phyloP scores from a whole-genome alignment of 2,113 vertebrate species.

The Scartelaos histophorus region DNA sequence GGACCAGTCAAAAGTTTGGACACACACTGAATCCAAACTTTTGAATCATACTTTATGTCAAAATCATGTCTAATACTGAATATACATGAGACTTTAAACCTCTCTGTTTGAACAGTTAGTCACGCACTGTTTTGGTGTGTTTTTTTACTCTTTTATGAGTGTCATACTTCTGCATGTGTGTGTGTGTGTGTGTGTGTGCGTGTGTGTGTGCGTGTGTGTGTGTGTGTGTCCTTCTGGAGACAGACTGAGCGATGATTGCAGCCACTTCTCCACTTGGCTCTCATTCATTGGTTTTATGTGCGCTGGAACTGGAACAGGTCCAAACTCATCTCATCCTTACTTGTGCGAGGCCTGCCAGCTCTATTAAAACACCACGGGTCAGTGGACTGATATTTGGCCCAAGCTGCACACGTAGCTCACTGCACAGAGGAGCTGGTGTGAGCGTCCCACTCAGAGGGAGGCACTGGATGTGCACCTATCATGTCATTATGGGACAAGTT shows the following conservation, averaged over 20 bases:
- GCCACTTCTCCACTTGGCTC: constrained; percentile 52
- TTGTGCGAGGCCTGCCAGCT: constrained; percentile 41
- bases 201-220: constrained; percentile 51
- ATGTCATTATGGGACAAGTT: neutral
- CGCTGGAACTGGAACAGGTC: constrained; percentile 50
- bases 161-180: constrained; percentile 43
- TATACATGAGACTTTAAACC: constrained; percentile 4
- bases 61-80: neutral
- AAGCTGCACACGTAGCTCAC: constrained; percentile 8
- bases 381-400: constrained; percentile 52
- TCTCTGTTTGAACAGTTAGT: neutral
- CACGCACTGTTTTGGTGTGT: constrained; percentile 1
- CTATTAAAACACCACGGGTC: constrained; percentile 57
- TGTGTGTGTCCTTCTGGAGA: constrained; percentile 40
- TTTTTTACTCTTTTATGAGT: constrained; percentile 31
- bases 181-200: constrained; percentile 50
- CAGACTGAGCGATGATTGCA: constrained; percentile 51
- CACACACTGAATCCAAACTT: too few species aligned
- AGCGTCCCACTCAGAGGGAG: neutral
- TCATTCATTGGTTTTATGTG: constrained; percentile 52
- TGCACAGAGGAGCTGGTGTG: constrained; percentile 8
- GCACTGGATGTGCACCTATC: neutral
- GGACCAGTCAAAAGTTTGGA: too few species aligned
- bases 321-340: constrained; percentile 51
- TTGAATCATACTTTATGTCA: neutral